phyloP scores from a whole-genome alignment of 1,140 invertebrate species.

The Drosophila santomea region DNA sequence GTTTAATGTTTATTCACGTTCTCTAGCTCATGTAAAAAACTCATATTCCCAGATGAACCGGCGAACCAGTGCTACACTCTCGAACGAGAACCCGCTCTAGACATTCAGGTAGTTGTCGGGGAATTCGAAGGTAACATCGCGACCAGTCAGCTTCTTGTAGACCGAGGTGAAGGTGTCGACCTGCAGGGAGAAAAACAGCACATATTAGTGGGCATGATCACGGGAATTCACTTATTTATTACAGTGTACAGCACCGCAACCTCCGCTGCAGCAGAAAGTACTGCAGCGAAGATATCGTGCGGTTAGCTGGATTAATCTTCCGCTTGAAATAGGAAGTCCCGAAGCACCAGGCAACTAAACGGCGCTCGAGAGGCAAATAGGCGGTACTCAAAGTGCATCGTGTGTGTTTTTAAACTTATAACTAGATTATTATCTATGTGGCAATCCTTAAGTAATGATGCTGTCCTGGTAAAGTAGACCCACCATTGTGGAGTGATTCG shows the following conservation, averaged over 20 bases:
- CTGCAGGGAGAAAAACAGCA: constrained; percentile 86
- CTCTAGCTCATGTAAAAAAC: constrained; percentile 70
- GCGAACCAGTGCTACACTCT: constrained; percentile 50
- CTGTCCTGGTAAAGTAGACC: constrained; percentile 25
- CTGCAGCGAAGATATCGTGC: constrained; percentile 25
- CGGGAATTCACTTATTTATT: background rate
- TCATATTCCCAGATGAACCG: constrained; percentile 56
- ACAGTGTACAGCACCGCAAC: constrained; percentile 39
- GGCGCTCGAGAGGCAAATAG: constrained; percentile 77
- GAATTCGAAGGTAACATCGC: constrained; percentile 99
- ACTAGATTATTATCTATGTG: constrained; percentile 1
- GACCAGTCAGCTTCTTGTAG: constrained; percentile 99
- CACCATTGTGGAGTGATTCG: constrained; percentile 46
- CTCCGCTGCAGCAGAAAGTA: constrained; percentile 23
- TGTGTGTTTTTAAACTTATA: background rate
- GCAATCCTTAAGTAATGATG: constrained; percentile 39
- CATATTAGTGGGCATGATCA: constrained; percentile 6
- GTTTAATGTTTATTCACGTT: constrained; percentile 76
- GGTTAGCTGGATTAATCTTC: constrained; percentile 58
- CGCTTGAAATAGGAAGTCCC: constrained; percentile 79
- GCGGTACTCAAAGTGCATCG: constrained; percentile 35
- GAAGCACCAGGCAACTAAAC: constrained; percentile 51
- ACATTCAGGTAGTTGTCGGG: constrained; percentile 97
- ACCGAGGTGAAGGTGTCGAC: constrained; percentile 98
- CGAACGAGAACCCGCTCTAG: constrained; percentile 70